phyloP scores from a whole-genome alignment of 2,888 invertebrate species.

The Drosophila mercatorum region DNA sequence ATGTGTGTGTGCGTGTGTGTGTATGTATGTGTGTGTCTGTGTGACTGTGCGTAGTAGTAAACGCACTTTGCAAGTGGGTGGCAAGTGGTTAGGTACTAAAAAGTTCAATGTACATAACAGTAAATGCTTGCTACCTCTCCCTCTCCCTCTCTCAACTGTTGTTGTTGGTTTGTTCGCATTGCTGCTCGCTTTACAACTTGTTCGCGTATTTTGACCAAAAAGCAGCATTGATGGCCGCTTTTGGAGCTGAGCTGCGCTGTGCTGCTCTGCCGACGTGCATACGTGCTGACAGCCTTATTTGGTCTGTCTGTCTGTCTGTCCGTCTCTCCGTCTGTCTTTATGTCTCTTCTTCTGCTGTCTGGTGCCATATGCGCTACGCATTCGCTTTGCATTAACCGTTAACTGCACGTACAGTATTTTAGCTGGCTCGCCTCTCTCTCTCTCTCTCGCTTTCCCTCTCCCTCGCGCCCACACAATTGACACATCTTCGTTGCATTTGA shows the following conservation, averaged over 20 bases:
- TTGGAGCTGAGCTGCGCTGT: constrained; percentile 46
- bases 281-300: constrained; percentile 71
- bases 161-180: constrained; percentile 66
- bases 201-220: constrained; percentile 78
- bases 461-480: constrained; percentile 70
- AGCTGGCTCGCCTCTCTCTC: constrained; percentile 6
- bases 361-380: constrained; percentile 75
- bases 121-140: constrained; percentile 56
- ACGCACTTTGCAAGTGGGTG: constrained; percentile 76
- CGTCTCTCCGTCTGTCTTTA: constrained; percentile 43
- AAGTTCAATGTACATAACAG: constrained; percentile 77
- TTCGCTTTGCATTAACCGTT: constrained; percentile 78
- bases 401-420: constrained; percentile 68
- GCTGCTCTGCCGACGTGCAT: constrained; percentile 23
- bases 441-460: not conserved
- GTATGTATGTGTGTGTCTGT: constrained; percentile 14
- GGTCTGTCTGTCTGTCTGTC: constrained; percentile 53
- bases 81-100: constrained; percentile 61
- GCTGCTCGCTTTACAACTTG: constrained; percentile 78
- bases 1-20: constrained; percentile 12
- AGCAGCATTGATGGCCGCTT: constrained; percentile 65
- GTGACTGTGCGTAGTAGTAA: constrained; percentile 75
- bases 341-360: constrained; percentile 35
- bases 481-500: constrained; percentile 76
- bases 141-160: constrained; percentile 21